phyloP scores from a whole-genome alignment of 1,140 invertebrate species.

The Homalodisca vitripennis region DNA sequence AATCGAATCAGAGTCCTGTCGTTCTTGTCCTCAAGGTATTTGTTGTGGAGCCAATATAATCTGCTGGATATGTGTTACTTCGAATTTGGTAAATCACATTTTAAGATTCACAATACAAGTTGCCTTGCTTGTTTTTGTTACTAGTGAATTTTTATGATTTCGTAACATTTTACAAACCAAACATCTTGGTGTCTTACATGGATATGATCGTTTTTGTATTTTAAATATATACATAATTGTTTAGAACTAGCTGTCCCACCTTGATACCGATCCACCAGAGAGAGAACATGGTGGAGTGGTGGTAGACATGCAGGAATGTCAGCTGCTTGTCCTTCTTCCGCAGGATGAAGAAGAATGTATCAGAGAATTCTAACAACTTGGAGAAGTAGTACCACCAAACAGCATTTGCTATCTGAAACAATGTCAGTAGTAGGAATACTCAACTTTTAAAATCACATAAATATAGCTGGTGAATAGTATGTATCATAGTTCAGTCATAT shows the following conservation, averaged over 20 bases:
- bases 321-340: slow-evolving; percentile 85
- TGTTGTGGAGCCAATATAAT: no score
- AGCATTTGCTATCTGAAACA: slow-evolving; percentile 79
- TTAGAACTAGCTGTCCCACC: slow-evolving; percentile 36
- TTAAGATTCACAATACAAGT: no score
- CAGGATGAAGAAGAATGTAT: slow-evolving; percentile 90
- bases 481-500: background rate
- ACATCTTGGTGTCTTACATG: no score
- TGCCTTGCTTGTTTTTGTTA: no score
- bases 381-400: slow-evolving; percentile 98
- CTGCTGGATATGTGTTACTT: no score
- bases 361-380: slow-evolving; percentile 90
- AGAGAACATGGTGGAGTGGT: slow-evolving; percentile 89
- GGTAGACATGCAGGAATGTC: slow-evolving; percentile 88
- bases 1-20: no score
- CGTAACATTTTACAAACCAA: no score
- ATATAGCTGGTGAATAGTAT: background rate
- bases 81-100: no score
- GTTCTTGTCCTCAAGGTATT: no score
- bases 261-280: slow-evolving; percentile 96
- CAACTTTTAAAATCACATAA: background rate
- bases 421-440: background rate
- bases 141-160: no score
- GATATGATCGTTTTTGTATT: no score
- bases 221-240: no score